Evolutionary conservation across 2,797 vertebrate genomes (phyloP), one percentile per base, ranked within the genome.

Genomic region (Melopsittacus undulatus): DNA sequence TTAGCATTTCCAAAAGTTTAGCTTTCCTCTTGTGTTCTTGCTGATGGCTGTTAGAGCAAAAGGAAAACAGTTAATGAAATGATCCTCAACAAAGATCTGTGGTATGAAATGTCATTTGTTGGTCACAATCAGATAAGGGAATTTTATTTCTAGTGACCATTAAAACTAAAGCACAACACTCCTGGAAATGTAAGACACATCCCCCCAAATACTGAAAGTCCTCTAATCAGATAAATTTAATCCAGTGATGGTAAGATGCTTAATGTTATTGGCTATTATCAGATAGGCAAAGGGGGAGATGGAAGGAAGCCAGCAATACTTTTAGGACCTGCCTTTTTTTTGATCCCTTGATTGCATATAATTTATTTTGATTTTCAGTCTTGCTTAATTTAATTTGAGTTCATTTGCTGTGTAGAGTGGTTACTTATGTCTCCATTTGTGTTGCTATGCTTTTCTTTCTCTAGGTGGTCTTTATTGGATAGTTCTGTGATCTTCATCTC

Each of bases 21-120:
- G 40, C 11, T 78, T 81, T 90, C 90, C 72, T 63, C 62, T 90
- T 79, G 34, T 59, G 45, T 68, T 86, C 83, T 95, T 92, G 46
- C 80, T 94, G 62, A 57, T 96, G 86, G 45, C 64, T 89, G 54
- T 56, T 30, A 87, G 51, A 91, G 46, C 34, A 87, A 95, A 95
- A 92, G 54, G 26, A 94, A 89, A 92, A 49, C 36, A 77, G 59
- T 89, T 87, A 89, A 92, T 88, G 92, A 93, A 96, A 96, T 92
- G 83, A 83, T 69, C 69, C 49, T 90, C 62, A 67, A 68, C 27
- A 94, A n/a, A n/a, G n/a, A 40, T 76, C 30, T 72, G 42, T 95
- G 76, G 62, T 83, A 96, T 56, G 34, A 68, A 93, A 83, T 54
- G 48, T 32, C 36, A 68, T 76, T 92, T 95, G 40, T 34, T 5